phyloP scores from a whole-genome alignment of 2,888 invertebrate species.

The Harmothoe impar region DNA sequence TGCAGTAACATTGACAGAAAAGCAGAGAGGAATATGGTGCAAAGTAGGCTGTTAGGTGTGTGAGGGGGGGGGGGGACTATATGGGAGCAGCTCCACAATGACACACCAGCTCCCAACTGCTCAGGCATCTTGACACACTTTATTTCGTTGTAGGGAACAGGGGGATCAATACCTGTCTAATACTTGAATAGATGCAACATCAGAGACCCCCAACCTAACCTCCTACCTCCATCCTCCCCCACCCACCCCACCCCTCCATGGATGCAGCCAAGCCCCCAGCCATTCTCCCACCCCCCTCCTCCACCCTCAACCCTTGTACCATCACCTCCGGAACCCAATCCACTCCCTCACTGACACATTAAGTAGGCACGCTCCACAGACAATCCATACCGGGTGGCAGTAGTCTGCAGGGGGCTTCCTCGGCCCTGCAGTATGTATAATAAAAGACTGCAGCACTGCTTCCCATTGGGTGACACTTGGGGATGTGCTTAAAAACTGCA shows the following conservation, averaged over 20 bases:
- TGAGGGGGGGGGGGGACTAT: not conserved
- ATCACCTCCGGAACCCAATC: not conserved
- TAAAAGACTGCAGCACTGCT: no score
- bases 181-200: constrained; percentile 28
- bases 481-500: no score
- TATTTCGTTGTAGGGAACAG: not conserved
- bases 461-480: no score
- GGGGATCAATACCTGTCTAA: constrained; percentile 26
- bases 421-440: no score
- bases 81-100: not conserved
- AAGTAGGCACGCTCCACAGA: not conserved
- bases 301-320: not conserved
- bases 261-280: not conserved
- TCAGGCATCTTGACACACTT: constrained; percentile 19
- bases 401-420: no score
- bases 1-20: no score
- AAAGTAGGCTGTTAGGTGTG: not conserved
- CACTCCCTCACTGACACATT: not conserved
- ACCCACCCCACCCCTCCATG: not conserved
- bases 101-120: constrained; percentile 9
- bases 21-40: not conserved
- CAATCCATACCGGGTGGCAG: no score
- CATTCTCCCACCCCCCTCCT: not conserved
- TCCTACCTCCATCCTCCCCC: no score
- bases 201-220: not conserved